Percentiles rank a stretch among this genome's conserved stretches.
Evolutionary conservation across 2,113 vertebrate species (phyloP).

Genomic region (Spea multiplicata): DNA sequence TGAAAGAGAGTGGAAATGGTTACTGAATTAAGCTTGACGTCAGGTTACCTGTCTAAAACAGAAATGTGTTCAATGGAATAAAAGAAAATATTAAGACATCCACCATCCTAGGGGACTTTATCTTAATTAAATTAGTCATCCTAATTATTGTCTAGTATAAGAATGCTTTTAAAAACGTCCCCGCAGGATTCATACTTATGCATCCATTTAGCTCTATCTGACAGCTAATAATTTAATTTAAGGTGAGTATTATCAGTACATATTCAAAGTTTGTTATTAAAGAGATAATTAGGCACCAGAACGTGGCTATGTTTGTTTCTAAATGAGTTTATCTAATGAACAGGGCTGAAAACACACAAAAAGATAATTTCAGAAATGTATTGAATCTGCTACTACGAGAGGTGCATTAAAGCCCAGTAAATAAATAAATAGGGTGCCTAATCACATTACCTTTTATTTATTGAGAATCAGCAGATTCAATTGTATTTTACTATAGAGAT

Average conservation of each 20-base stretch:
- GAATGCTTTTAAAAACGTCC: not conserved
- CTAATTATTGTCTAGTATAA: not conserved
- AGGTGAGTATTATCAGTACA: not conserved
- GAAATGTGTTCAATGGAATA: not conserved
- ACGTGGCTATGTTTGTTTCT: not conserved
- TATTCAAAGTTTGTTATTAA: not conserved
- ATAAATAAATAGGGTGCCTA: no score
- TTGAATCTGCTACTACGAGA: no score
- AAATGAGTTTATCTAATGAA: no score
- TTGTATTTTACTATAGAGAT: no score
- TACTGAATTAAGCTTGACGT: no score
- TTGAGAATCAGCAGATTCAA: no score
- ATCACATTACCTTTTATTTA: no score
- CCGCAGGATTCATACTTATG: not conserved
- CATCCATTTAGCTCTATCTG: not conserved
- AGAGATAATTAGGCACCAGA: not conserved
- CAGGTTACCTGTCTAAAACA: not conserved
- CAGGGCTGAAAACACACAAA: no score
- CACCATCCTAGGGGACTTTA: not conserved
- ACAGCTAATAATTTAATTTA: not conserved
- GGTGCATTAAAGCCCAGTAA: no score
- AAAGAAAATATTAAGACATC: not conserved
- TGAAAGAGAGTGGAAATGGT: no score
- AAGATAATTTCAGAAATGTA: no score
- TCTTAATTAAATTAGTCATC: not conserved